phyloP scores from a whole-genome alignment of 2,888 invertebrate genomes.

The Atherix ibis region DNA sequence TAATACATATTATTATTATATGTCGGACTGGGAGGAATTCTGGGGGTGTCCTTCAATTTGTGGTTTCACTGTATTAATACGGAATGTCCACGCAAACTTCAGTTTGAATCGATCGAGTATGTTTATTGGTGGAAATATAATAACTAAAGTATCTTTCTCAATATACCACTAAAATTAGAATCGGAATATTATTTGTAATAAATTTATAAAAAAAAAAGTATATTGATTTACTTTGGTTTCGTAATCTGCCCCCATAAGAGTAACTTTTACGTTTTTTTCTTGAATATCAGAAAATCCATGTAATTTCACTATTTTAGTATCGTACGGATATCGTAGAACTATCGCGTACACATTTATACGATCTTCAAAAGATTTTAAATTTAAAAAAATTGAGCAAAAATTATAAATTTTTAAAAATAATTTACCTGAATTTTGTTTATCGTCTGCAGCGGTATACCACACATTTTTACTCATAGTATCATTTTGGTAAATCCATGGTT shows the following conservation, averaged over 20 bases:
- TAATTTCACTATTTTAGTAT: too few species aligned
- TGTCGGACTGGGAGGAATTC: too few species aligned
- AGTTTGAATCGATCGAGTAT: conserved; percentile 24
- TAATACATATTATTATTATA: too few species aligned
- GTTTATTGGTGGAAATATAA: conserved; percentile 26
- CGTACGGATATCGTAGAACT: conserved; percentile 51
- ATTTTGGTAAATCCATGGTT: conserved; percentile 69
- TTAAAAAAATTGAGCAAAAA: conserved; percentile 18
- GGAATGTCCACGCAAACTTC: conserved; percentile 28
- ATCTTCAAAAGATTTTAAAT: conserved; percentile 18
- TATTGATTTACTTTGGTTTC: conserved; percentile 18
- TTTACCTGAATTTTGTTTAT: conserved; percentile 18
- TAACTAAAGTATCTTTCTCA: conserved; percentile 16
- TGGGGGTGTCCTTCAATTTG: too few species aligned
- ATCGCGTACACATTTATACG: conserved; percentile 44
- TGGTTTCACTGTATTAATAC: conserved; percentile 19
- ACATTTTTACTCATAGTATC: conserved; percentile 53
- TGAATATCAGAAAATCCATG: too few species aligned
- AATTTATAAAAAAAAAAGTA: too few species aligned
- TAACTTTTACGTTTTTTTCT: conserved; percentile 25
- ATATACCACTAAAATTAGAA: conserved; percentile 20
- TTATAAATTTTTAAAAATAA: conserved; percentile 18
- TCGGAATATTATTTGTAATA: too few species aligned
- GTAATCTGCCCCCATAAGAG: conserved; percentile 36
- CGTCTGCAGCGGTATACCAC: conserved; percentile 50